phyloP scores from a whole-genome alignment of 2,797 vertebrate genomes.

The Pantherophis alleghaniensis region DNA sequence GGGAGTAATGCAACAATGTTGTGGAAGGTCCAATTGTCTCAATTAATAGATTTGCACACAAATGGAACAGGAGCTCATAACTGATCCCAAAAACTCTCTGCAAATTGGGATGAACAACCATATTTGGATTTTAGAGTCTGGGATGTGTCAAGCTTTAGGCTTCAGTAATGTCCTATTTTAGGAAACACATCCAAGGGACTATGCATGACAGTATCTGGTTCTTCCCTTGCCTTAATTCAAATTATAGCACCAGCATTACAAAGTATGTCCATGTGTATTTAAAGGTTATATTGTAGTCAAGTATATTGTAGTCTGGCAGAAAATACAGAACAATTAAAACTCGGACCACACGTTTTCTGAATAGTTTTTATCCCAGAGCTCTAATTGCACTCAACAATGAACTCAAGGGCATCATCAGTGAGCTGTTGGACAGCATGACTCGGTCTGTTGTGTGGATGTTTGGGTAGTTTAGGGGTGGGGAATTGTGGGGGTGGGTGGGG shows the following conservation, averaged over 20 bases:
- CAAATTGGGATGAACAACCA: not conserved
- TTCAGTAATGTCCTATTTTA: not conserved
- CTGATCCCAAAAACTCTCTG: not conserved
- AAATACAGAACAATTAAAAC: too few relatives aligned
- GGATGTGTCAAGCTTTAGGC: too few relatives aligned
- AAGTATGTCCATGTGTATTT: not conserved
- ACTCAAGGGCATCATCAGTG: too few relatives aligned
- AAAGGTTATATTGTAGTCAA: not conserved
- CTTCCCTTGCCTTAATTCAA: constrained; percentile 37
- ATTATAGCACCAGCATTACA: not conserved
- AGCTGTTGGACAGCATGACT: too few relatives aligned
- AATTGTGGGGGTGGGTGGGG: too few relatives aligned
- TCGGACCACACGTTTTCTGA: too few relatives aligned
- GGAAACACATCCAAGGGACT: not conserved
- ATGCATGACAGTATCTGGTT: constrained; percentile 3
- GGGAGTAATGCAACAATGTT: not conserved
- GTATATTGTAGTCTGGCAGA: too few relatives aligned
- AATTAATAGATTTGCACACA: not conserved
- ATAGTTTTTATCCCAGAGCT: too few relatives aligned
- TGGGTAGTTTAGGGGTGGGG: too few relatives aligned
- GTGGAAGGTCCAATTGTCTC: too few relatives aligned
- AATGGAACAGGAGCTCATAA: not conserved
- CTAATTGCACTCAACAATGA: too few relatives aligned
- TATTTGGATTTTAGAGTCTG: not conserved
- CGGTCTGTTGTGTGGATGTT: too few relatives aligned